phyloP scores from a whole-genome alignment of 2,113 vertebrate species.

The Lathamus discolor region DNA sequence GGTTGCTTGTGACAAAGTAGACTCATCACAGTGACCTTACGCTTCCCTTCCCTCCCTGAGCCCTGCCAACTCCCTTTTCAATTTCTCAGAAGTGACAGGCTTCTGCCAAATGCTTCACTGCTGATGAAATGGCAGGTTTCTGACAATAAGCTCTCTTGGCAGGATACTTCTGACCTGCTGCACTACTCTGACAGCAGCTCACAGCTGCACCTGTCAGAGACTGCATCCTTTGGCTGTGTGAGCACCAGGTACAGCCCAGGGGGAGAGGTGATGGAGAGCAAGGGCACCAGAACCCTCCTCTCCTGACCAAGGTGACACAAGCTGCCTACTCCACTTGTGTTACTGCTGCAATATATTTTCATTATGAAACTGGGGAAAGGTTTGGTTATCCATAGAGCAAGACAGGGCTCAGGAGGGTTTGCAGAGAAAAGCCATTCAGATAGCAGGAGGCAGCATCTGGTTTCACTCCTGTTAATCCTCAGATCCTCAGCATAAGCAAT shows the following conservation, averaged over 20 bases:
- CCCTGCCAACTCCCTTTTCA: background rate
- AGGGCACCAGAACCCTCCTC: background rate
- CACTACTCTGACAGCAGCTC: accelerated
- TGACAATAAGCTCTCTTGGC: background rate
- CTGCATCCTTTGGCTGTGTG: accelerated
- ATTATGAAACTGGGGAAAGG: background rate
- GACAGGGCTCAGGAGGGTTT: background rate
- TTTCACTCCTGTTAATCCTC: background rate
- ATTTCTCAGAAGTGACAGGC: background rate
- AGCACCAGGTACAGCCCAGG: accelerated
- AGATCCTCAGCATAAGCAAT: accelerated
- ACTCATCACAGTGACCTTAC: background rate
- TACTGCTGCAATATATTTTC: accelerated
- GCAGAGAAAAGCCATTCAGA: accelerated
- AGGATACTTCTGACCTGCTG: background rate
- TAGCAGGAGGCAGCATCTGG: background rate
- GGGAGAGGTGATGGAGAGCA: background rate
- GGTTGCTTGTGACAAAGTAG: background rate
- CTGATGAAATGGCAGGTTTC: background rate
- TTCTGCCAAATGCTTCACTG: background rate
- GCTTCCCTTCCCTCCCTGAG: background rate
- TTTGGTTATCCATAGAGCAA: accelerated
- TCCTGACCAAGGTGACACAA: accelerated
- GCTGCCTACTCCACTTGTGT: background rate
- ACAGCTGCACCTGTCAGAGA: accelerated